phyloP scores from a whole-genome alignment of 2,888 invertebrate species.

The Megaustenia siamemsis region DNA sequence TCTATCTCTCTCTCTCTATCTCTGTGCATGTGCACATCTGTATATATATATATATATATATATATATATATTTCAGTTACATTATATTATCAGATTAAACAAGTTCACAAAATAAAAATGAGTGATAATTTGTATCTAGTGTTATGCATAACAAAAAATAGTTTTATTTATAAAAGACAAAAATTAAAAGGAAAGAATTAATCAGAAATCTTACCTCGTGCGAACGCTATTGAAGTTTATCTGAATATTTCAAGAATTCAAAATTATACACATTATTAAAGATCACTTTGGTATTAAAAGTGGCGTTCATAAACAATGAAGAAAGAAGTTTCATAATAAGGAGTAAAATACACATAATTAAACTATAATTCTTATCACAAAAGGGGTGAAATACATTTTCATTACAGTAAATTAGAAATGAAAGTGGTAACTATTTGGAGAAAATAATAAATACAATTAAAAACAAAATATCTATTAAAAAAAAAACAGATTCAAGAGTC shows the following conservation, averaged over 20 bases:
- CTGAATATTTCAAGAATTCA: background rate
- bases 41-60: too few relatives aligned
- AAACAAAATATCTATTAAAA: background rate
- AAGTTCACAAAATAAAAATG: background rate
- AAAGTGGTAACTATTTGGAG: background rate
- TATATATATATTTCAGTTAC: too few relatives aligned
- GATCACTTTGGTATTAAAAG: background rate
- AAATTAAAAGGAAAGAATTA: background rate
- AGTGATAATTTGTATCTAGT: background rate
- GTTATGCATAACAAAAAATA: too few relatives aligned
- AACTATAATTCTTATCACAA: too few relatives aligned
- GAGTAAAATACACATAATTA: background rate
- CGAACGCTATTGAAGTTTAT: slow-evolving; percentile 70
- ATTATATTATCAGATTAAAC: too few relatives aligned
- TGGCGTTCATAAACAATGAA: background rate
- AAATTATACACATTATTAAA: background rate
- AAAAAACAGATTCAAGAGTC: background rate
- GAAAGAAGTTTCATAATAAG: too few relatives aligned
- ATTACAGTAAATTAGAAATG: background rate
- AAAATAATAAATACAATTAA: too few relatives aligned
- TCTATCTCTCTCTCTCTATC: too few relatives aligned
- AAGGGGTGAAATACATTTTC: too few relatives aligned
- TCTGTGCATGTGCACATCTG: too few relatives aligned
- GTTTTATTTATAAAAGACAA: background rate
- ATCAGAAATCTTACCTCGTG: slow-evolving; percentile 66